These are phyloP conservation scores for Pristis pectinata DNA, from an alignment of 2,797 vertebrate species.

Conservation along the genomic window DNA sequence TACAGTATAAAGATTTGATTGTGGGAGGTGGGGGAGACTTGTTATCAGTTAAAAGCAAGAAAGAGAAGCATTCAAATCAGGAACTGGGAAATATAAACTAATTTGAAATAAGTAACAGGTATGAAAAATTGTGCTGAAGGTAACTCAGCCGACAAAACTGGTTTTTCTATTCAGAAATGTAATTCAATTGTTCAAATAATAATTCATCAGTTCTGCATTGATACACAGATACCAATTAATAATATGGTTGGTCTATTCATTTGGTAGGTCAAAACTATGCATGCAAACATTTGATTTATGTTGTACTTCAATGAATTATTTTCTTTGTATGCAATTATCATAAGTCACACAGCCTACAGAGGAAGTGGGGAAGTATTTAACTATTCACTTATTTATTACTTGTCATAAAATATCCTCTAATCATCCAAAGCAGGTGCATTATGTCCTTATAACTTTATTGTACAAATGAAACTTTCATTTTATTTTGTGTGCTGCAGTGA, in stretches of 20 bases:
- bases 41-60: not conserved
- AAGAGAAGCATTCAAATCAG: not conserved
- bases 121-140: not conserved
- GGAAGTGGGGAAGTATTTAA: not conserved
- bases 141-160: not conserved
- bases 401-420: not conserved
- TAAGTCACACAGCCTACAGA: not conserved
- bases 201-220: not conserved
- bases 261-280: not conserved
- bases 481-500: conserved; percentile 2
- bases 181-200: not conserved
- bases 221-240: not conserved
- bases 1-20: not conserved
- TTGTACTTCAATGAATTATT: not conserved
- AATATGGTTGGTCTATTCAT: not conserved
- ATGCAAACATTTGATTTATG: not conserved
- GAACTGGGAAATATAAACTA: not conserved
- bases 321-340: not conserved
- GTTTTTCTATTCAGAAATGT: not conserved
- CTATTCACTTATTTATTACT: not conserved
- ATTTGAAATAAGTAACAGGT: not conserved
- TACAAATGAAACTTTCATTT: not conserved
- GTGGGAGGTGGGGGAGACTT: not conserved
- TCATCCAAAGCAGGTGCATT: not conserved
- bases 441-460: not conserved